Evolutionary conservation across 2,888 invertebrate species (phyloP).

Genomic region (Rhodophaea formosa): DNA sequence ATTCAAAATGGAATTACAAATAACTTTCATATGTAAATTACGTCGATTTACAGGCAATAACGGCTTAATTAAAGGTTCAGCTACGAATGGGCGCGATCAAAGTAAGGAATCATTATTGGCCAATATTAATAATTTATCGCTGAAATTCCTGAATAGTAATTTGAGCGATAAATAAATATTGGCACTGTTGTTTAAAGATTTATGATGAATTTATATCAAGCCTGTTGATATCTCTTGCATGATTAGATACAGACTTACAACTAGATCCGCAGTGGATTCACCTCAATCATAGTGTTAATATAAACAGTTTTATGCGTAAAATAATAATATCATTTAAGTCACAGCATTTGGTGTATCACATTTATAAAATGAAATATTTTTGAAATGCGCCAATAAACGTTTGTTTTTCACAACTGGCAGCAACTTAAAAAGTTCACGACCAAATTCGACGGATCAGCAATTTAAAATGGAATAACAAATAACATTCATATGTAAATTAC

Average conservation of each 20-base stretch:
- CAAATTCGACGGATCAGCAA: slow-evolving; percentile 1
- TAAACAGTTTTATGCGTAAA: too few species aligned
- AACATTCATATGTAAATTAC: slow-evolving; percentile 40
- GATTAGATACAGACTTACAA: too few species aligned
- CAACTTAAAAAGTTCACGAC: background rate
- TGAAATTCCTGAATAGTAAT: slow-evolving; percentile 35
- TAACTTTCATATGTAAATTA: slow-evolving; percentile 40
- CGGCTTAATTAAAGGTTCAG: slow-evolving; percentile 47
- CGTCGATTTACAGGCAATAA: slow-evolving; percentile 41
- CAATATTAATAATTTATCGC: too few species aligned
- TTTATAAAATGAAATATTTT: too few species aligned
- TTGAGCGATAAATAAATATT: slow-evolving; percentile 41
- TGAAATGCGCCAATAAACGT: too few species aligned
- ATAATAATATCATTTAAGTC: too few species aligned
- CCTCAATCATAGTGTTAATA: too few species aligned
- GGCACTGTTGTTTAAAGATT: background rate
- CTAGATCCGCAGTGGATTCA: too few species aligned
- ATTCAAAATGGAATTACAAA: slow-evolving; percentile 13
- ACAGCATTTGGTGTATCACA: too few species aligned
- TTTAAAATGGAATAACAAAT: slow-evolving; percentile 15
- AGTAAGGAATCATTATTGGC: slow-evolving; percentile 38
- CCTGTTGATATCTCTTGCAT: too few species aligned
- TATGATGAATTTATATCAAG: too few species aligned
- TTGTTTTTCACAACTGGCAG: too few species aligned
- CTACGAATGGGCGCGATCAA: slow-evolving; percentile 34